phyloP scores from a whole-genome alignment of 2,113 vertebrate species.

The Gopherus flavomarginatus region DNA sequence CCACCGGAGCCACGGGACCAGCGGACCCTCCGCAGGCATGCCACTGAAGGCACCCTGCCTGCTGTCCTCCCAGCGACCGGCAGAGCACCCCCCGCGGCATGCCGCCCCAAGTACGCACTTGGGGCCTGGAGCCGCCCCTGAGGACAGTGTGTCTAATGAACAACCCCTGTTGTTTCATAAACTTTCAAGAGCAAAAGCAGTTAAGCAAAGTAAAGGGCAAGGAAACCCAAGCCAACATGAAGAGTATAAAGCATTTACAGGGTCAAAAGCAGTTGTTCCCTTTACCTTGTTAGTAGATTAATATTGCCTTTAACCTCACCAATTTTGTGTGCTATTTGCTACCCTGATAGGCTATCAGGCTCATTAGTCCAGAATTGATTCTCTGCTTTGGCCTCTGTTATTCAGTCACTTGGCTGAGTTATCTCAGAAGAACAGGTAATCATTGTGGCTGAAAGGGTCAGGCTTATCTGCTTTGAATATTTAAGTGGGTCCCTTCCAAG shows the following conservation, averaged over 20 bases:
- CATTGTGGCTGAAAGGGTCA: background rate
- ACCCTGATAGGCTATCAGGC: background rate
- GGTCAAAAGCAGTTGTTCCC: background rate
- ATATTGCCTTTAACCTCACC: slow-evolving; percentile 35
- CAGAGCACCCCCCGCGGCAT: no score
- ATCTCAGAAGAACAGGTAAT: slow-evolving; percentile 57
- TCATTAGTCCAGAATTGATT: slow-evolving; percentile 70
- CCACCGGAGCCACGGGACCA: no score
- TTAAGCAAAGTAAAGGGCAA: background rate
- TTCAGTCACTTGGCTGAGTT: slow-evolving; percentile 42
- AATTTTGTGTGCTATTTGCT: slow-evolving; percentile 23
- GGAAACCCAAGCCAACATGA: background rate
- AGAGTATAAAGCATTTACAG: background rate
- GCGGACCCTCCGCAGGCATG: no score
- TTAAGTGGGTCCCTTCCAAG: slow-evolving; percentile 11
- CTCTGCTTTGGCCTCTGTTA: slow-evolving; percentile 40
- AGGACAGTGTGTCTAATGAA: background rate
- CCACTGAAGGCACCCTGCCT: no score
- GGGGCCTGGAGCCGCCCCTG: no score
- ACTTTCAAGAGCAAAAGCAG: background rate
- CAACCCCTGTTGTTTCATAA: background rate
- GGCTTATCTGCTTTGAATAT: background rate
- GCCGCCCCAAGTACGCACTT: no score
- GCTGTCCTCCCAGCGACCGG: no score
- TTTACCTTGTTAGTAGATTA: slow-evolving; percentile 18